Evolutionary conservation across 2,888 invertebrate genomes (phyloP), one percentile per base, ranked within the genome.

Genomic region (Rhingia campestris): DNA sequence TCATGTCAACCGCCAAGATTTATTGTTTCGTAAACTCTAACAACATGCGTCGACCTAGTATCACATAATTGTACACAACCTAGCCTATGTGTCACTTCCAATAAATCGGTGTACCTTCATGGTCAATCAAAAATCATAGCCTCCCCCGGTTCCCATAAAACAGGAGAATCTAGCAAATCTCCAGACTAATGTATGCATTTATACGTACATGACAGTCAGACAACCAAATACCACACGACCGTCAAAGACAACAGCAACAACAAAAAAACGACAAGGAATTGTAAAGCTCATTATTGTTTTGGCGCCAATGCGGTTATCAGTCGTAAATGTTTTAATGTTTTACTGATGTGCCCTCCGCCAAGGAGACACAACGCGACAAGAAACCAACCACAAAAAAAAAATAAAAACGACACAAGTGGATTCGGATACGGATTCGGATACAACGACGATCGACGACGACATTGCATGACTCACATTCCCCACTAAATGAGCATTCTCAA

Each of bases 261-360:
- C 37, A 47, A 10, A 54, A 69, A 49, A 63, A 66, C 49, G 53
- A 75, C 70, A 76, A 75, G 30, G 72, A 59, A 79, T 79, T 82
- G 82, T 74, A 74, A 79, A 74, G 74, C 74, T 79, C 74, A 79
- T 84, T 84, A 84, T 84, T 86, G 86, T 86, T 87, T 86, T 87
- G 87, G 87, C 87, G 87, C 87, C 87, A 87, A 79, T 74, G 81
- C 79, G 82, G 86, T 87, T 88, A 88, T 88, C 87, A 86, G 86
- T 86, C 85, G 86, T 87, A 86, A 86, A 86, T 81, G 86, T 86
- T 87, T 87, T 86, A 86, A 86, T 87, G 85, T 67, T 85, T 73
- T 82, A 77, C 76, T 82, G 82, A 72, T 77, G 77, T 59, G 64
- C 69, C 69, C 73, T 63, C 69, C 58, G 35, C 58, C 70, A 58